Percentiles rank a stretch among this genome's conserved stretches.
These are phyloP conservation scores for Pterobdella sp. DNA, from an alignment of 2,888 invertebrate genomes.

Conservation along the genomic window DNA sequence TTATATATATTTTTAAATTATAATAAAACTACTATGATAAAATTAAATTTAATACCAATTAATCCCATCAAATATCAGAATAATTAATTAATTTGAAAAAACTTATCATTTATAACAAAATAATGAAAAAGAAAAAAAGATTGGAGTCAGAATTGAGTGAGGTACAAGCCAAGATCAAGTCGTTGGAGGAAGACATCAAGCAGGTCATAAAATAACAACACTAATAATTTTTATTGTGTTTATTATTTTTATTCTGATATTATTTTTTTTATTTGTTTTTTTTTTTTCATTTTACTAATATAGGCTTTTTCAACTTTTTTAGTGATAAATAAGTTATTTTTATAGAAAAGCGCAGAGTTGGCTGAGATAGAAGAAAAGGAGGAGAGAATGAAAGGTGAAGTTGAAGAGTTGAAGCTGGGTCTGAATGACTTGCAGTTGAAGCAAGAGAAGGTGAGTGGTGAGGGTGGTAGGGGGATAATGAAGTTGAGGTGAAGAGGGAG, in stretches of 20 bases:
- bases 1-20: too few relatives aligned
- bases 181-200: not conserved
- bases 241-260: not conserved
- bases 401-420: not conserved
- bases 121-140: not conserved
- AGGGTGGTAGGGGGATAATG: not conserved
- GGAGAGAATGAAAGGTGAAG: not conserved
- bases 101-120: too few relatives aligned
- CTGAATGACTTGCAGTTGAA: not conserved
- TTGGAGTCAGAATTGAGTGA: not conserved
- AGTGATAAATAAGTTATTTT: too few relatives aligned
- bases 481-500: not conserved
- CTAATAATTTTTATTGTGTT: not conserved
- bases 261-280: not conserved
- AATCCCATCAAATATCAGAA: too few relatives aligned
- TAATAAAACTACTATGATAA: too few relatives aligned
- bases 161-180: not conserved
- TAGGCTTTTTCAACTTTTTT: not conserved
- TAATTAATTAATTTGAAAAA: too few relatives aligned
- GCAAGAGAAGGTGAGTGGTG: not conserved
- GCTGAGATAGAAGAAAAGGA: not conserved
- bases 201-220: not conserved
- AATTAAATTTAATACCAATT: too few relatives aligned
- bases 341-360: not conserved
- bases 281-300: not conserved